A percentile compares a stretch with the other conserved stretches of the same genome.
Conservation (phyloP, 2,888 invertebrate genomes). For the Drosophila austrosaltans region DNA sequence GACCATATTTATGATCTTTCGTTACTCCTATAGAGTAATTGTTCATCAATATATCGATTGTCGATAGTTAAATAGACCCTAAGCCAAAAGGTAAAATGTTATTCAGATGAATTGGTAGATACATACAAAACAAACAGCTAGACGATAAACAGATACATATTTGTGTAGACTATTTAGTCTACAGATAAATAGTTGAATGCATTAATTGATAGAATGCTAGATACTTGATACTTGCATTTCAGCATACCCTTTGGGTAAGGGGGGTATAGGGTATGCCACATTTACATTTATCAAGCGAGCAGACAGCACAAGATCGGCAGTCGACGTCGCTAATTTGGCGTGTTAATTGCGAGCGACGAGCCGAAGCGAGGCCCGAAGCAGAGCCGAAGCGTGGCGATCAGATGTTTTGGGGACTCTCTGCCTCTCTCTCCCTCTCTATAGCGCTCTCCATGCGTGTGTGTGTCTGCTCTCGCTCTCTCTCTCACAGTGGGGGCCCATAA, state of each 20-base stretch:
- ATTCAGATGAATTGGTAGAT: too few species aligned
- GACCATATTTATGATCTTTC: too few species aligned
- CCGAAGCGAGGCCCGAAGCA: slow-evolving; percentile 32
- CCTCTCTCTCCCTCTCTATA: slow-evolving; percentile 18
- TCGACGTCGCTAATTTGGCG: slow-evolving; percentile 72
- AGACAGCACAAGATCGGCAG: slow-evolving; percentile 18
- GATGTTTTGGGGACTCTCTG: too few species aligned
- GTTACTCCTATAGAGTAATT: too few species aligned
- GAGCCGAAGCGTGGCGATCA: slow-evolving; percentile 8
- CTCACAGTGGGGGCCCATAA: slow-evolving; percentile 59
- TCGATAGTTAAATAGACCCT: too few species aligned
- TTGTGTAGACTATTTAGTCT: too few species aligned
- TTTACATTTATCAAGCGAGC: slow-evolving; percentile 59
- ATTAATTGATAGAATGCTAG: too few species aligned
- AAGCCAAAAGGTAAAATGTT: too few species aligned
- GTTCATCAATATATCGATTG: not conserved
- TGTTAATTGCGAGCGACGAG: slow-evolving; percentile 70
- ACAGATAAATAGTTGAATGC: too few species aligned
- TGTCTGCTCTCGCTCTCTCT: slow-evolving; percentile 27
- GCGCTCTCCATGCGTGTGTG: not conserved
- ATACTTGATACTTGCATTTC: not conserved
- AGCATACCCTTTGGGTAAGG: not conserved
- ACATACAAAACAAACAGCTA: too few species aligned
- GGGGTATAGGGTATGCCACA: slow-evolving; percentile 3
- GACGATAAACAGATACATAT: too few species aligned